Base-by-base conservation (phyloP, 2,888 invertebrate species). In the Netelia virgata region DNA sequence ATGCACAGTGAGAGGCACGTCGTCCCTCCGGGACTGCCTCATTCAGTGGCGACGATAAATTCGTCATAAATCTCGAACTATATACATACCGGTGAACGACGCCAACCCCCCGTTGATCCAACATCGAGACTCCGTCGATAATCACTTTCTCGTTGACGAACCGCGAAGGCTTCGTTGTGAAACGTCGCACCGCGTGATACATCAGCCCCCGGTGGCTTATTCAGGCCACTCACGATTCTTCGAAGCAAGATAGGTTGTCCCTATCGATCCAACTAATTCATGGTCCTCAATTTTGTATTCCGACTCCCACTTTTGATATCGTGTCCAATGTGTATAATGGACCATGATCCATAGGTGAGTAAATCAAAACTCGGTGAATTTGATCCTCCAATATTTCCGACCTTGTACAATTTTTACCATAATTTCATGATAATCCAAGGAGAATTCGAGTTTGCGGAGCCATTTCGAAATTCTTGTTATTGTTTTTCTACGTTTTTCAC, bases 401-500 rank as follows among this genome's bases (percentile, higher is more conserved):
- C 6, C 36, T 6, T 36, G 1, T 5, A 36, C 36, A 36, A 36
- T 36, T 36, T 36, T 36, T 6, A 8, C 6, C 36, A 36, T 36
- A 1, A 36, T 36, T 36, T 36, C 36, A 36, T 36, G 36, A 36
- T 0, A 36, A 36, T 36, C 36, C 36, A 8, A 36, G 36, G 6
- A 36, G 36, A 36, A 36, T 36, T 36, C 6, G 3, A 36, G 36
- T 8, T 8, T 3, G 0, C 8, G 36, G 36, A 36, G 36, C 3
- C 36, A 36, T 36, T 36, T 36, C 8, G 36, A 36, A 36, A 28
- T 28, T 28, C 18, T 53, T 73, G 36, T 82, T 53, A 73, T 73
- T 68, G 68, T 73, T 77, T 73, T 61, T 36, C n/a, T 61, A 68
- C 53, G 16, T 69, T 82, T 77, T 61, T 18, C 53, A 53, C 41